Conservation (phyloP, 1,140 invertebrate species). For the Lithobius niger region DNA sequence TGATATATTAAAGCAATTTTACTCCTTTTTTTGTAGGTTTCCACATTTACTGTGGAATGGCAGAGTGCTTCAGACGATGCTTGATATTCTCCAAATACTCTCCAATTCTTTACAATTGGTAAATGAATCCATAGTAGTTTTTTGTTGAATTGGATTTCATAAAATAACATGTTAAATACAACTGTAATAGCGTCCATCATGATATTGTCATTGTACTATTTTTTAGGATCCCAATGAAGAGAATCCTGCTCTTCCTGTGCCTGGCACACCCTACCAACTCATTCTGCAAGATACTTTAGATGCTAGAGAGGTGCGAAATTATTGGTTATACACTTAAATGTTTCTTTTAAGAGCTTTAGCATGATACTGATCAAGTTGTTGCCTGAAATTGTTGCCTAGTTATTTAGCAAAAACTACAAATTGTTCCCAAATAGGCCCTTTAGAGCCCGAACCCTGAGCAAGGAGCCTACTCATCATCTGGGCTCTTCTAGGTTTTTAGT, state of each 20-base stretch:
- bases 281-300: constrained; percentile 82
- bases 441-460: too few species aligned
- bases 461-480: too few species aligned
- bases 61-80: constrained; percentile 85
- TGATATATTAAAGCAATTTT: too few species aligned
- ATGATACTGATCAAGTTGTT: too few species aligned
- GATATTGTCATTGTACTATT: too few species aligned
- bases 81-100: constrained; percentile 87
- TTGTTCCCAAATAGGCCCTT: too few species aligned
- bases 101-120: constrained; percentile 71
- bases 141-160: background rate
- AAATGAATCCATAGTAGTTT: constrained; percentile 7
- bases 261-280: constrained; percentile 67
- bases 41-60: constrained; percentile 59
- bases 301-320: constrained; percentile 64
- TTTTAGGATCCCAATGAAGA: constrained; percentile 85
- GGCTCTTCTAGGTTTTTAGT: too few species aligned
- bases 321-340: too few species aligned
- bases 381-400: too few species aligned
- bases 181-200: background rate
- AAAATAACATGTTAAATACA: constrained; percentile 2
- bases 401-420: too few species aligned
- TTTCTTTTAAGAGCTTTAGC: too few species aligned
- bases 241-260: constrained; percentile 67
- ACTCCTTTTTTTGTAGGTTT: constrained; percentile 46